A percentile compares a stretch with the other conserved stretches of the same genome.
These are phyloP conservation scores for Heliconius erato DNA, from an alignment of 2,888 invertebrate genomes.

Conservation along the genomic window DNA sequence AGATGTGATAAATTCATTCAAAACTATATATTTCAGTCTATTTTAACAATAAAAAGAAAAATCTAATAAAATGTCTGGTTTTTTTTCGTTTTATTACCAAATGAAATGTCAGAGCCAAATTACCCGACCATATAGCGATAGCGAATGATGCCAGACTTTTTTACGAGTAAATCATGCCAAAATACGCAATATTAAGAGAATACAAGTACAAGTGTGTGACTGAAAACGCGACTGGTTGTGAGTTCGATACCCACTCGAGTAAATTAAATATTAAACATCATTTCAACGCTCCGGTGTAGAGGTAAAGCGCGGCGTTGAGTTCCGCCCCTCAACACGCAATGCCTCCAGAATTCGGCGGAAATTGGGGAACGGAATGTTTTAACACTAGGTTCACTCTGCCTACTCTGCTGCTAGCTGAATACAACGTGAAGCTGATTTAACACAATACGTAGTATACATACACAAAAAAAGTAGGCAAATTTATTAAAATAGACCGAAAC, in stretches of 20 bases:
- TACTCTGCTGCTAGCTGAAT: too few species aligned
- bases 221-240: too few species aligned
- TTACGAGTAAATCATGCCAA: constrained; percentile 24
- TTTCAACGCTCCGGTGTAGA: too few species aligned
- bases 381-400: too few species aligned
- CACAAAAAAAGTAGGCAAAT: constrained; percentile 12
- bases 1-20: constrained; percentile 21
- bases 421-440: neutral
- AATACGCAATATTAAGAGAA: constrained; percentile 2
- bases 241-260: too few species aligned
- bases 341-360: too few species aligned
- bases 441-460: neutral
- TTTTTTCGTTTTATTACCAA: constrained; percentile 25
- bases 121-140: constrained; percentile 1
- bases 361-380: too few species aligned
- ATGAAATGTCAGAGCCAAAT: constrained; percentile 19
- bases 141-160: constrained; percentile 24
- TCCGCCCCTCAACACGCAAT: too few species aligned
- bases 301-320: too few species aligned
- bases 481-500: constrained; percentile 28
- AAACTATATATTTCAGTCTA: constrained; percentile 30
- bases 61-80: neutral
- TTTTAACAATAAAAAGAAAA: neutral
- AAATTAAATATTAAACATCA: too few species aligned
- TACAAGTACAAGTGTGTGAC: too few species aligned